Conservation (phyloP, 2,113 vertebrate species). For the Mugil cephalus region DNA sequence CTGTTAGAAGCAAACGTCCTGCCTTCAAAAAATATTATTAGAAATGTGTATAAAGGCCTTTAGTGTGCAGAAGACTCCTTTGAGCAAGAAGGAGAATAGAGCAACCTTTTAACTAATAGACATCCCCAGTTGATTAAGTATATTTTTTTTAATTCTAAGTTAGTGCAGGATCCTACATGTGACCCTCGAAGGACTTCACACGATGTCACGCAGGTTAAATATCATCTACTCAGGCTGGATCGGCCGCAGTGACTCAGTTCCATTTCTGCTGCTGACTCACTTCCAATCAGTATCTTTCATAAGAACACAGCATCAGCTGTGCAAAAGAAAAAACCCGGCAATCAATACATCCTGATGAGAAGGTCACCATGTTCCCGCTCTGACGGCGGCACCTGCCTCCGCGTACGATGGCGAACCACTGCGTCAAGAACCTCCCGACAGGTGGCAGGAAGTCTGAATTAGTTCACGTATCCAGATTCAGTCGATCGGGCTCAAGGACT, state of each 20-base stretch:
- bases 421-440: slow-evolving; percentile 28
- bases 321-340: neutral
- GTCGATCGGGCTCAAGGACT: slow-evolving; percentile 43
- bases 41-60: neutral
- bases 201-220: neutral
- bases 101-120: no score
- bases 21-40: neutral
- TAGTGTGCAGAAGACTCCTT: neutral
- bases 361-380: slow-evolving; percentile 8
- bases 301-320: slow-evolving; percentile 13
- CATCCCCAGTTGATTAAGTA: no score
- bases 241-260: neutral
- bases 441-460: neutral
- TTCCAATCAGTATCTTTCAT: slow-evolving; percentile 27
- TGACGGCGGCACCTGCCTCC: slow-evolving; percentile 6
- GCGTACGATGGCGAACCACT: neutral
- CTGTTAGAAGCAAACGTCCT: neutral
- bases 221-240: neutral
- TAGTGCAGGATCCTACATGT: neutral
- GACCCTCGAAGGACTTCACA: neutral
- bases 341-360: slow-evolving; percentile 34
- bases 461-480: slow-evolving; percentile 10
- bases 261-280: slow-evolving; percentile 15
- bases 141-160: neutral
- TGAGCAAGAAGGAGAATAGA: no score